Percentiles rank a stretch among this genome's conserved stretches.
These are phyloP conservation scores for Drosophila sucinea DNA, from an alignment of 1,140 invertebrate genomes.

Conservation along the genomic window DNA sequence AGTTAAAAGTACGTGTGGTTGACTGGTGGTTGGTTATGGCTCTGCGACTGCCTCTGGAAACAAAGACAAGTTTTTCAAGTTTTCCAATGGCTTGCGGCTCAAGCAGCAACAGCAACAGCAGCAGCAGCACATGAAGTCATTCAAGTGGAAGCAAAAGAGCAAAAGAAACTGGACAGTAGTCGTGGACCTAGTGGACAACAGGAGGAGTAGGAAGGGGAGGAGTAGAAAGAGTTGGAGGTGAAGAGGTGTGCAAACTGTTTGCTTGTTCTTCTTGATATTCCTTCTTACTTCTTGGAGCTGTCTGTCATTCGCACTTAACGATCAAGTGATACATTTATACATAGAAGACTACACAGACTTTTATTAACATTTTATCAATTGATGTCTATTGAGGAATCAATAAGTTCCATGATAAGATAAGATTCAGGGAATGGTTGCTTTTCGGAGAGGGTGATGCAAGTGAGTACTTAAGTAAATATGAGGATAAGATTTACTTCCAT, in stretches of 20 bases:
- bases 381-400: constrained; percentile 24
- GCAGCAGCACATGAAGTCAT: constrained; percentile 67
- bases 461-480: not conserved
- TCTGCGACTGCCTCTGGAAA: constrained; percentile 54
- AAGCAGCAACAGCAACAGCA: not conserved
- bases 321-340: constrained; percentile 53
- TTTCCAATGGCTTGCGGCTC: constrained; percentile 52
- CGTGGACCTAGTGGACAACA: constrained; percentile 49
- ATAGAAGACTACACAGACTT: constrained; percentile 1
- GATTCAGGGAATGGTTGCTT: not conserved
- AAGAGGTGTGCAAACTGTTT: constrained; percentile 54
- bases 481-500: no score
- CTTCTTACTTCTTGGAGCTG: constrained; percentile 34
- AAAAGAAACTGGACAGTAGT: constrained; percentile 47
- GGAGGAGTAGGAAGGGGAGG: constrained; percentile 4
- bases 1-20: constrained; percentile 55
- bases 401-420: constrained; percentile 26
- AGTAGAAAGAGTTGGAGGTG: not conserved
- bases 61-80: constrained; percentile 81
- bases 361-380: constrained; percentile 26
- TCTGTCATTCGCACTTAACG: constrained; percentile 78
- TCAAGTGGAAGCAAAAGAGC: constrained; percentile 68
- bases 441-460: not conserved
- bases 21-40: constrained; percentile 42
- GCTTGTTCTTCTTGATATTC: constrained; percentile 15